A percentile compares a stretch with the other conserved stretches of the same genome.
phyloP scores from a whole-genome alignment of 2,797 vertebrate genomes.

The Pelobates cultripes region DNA sequence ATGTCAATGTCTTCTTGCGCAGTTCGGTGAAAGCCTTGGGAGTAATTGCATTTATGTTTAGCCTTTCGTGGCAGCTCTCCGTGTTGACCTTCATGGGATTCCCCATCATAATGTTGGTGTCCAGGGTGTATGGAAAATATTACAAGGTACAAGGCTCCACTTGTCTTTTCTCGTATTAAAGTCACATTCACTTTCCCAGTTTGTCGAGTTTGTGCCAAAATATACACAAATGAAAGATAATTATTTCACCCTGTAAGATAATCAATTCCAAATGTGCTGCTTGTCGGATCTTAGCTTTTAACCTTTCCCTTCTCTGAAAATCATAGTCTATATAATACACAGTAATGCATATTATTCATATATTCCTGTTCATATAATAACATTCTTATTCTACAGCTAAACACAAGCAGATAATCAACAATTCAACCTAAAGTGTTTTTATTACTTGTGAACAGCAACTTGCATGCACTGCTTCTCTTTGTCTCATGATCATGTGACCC shows the following conservation, averaged over 20 bases:
- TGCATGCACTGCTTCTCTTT: too few species aligned
- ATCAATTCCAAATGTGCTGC: background rate
- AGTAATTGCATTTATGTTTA: slow-evolving; percentile 90
- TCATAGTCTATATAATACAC: background rate
- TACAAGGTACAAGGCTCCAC: slow-evolving; percentile 83
- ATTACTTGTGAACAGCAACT: too few species aligned
- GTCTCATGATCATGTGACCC: too few species aligned
- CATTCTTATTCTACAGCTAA: too few species aligned
- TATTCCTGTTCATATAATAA: too few species aligned
- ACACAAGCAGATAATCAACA: too few species aligned
- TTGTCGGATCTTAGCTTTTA: background rate
- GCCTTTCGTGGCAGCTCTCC: slow-evolving; percentile 92
- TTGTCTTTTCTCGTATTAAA: background rate
- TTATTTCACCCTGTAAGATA: background rate
- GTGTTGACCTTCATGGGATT: slow-evolving; percentile 92
- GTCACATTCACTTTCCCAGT: background rate
- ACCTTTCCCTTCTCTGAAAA: background rate
- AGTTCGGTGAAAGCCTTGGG: slow-evolving; percentile 83
- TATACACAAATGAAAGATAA: background rate
- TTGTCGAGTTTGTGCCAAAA: background rate
- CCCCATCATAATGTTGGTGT: slow-evolving; percentile 88
- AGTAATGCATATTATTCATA: background rate
- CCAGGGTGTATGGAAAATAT: slow-evolving; percentile 88
- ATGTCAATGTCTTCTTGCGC: slow-evolving; percentile 89
- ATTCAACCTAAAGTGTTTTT: too few species aligned